A percentile compares a stretch with the other conserved stretches of the same genome.
These are phyloP conservation scores for Melipona beecheii DNA, from an alignment of 2,888 invertebrate genomes.

Conservation along the genomic window DNA sequence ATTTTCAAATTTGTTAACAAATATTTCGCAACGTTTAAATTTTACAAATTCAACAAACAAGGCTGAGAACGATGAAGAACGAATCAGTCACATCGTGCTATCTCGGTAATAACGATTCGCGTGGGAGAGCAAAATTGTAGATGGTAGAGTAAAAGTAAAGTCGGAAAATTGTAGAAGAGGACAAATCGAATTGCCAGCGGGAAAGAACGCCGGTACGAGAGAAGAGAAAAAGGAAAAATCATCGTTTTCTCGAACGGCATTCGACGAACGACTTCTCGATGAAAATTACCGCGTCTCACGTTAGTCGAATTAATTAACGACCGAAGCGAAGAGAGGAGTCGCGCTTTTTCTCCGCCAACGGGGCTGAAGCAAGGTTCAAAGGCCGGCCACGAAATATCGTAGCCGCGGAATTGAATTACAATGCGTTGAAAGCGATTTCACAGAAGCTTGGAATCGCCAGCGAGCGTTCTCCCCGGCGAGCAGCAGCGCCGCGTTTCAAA, in stretches of 20 bases:
- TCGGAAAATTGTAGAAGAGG: too few relatives aligned
- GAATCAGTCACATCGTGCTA: too few relatives aligned
- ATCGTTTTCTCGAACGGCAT: background rate
- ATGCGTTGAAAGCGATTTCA: constrained; percentile 38
- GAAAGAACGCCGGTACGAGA: background rate
- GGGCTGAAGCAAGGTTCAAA: background rate
- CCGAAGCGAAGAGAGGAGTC: background rate
- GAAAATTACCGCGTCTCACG: background rate
- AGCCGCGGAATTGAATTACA: constrained; percentile 40
- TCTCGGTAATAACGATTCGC: too few relatives aligned
- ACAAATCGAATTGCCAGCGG: background rate
- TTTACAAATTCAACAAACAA: too few relatives aligned
- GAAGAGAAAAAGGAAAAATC: background rate
- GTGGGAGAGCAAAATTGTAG: too few relatives aligned
- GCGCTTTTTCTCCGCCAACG: background rate
- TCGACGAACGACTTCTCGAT: background rate
- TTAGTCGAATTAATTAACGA: constrained; percentile 13
- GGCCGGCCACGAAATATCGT: background rate
- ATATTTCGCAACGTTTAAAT: too few relatives aligned
- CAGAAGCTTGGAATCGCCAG: constrained; percentile 17
- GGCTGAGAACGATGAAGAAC: too few relatives aligned
- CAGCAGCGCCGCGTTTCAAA: constrained; percentile 21
- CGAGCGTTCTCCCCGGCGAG: constrained; percentile 14
- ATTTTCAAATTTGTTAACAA: too few relatives aligned
- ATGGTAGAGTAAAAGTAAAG: too few relatives aligned